Conservation (phyloP, 2,888 invertebrate species). For the Cataglyphis albicans region DNA sequence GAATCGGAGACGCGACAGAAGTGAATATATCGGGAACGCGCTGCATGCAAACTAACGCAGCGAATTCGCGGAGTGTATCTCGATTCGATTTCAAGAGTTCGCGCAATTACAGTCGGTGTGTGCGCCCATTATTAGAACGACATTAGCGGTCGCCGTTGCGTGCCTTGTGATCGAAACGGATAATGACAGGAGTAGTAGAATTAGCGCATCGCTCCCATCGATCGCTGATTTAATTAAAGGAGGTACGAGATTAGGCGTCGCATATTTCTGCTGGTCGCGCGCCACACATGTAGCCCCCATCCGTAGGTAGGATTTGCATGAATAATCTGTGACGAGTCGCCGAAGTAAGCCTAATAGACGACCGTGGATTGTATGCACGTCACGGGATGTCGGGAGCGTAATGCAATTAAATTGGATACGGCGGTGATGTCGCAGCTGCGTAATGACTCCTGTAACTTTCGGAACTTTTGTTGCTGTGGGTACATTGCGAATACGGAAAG, state of each 20-base stretch:
- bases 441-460: conserved; percentile 46
- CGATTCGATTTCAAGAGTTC: conserved; percentile 65
- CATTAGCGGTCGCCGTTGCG: conserved; percentile 68
- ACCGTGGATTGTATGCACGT: conserved; percentile 45
- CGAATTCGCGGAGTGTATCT: conserved; percentile 52
- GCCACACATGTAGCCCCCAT: conserved; percentile 44
- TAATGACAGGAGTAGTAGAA: conserved; percentile 74
- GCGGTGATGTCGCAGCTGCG: conserved; percentile 28
- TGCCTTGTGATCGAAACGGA: conserved; percentile 75
- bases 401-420: conserved; percentile 52
- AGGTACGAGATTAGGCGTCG: conserved; percentile 61
- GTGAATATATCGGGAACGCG: conserved; percentile 46
- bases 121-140: conserved; percentile 68
- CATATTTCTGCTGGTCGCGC: conserved; percentile 41
- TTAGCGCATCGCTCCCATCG: conserved; percentile 71
- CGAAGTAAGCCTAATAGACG: conserved; percentile 54
- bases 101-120: conserved; percentile 63
- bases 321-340: conserved; percentile 50
- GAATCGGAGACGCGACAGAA: conserved; percentile 9
- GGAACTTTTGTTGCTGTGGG: conserved; percentile 39
- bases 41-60: conserved; percentile 35
- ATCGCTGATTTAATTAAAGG: conserved; percentile 77
- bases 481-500: conserved; percentile 7
- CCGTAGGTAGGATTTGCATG: conserved; percentile 61
- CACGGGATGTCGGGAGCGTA: conserved; percentile 41